Base-by-base conservation (phyloP, 2,797 vertebrate genomes). In the Pelochelys cantorii region DNA sequence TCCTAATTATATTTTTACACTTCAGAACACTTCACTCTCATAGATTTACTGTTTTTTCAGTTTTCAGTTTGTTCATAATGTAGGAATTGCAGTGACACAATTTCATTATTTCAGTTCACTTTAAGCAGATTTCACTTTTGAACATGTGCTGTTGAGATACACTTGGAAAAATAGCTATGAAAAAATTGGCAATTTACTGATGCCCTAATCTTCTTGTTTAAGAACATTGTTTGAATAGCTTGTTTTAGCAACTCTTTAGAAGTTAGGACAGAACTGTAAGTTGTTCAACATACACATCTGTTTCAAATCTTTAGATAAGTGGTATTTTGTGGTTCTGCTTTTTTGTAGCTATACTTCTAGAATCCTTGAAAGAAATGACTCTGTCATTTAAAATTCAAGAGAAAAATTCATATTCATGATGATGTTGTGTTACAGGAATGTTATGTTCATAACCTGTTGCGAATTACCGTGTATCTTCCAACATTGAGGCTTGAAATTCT, bases 381-480 rank as follows among this genome's bases (percentile, higher is more conserved):
- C 22, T 88, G 77, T 37, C 31, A 57, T 18, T 88, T 92, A 86
- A 52, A 2, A 2, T 0, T 79, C 82, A 75, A 7, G 80, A 23
- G 17, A 17, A 68, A 54, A 15, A 31, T 53, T 22, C 85, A 31
- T 17, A 3, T 2, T 82, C 52, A 93, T 88, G 71, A 83, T 94
- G 14, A 88, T 87, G 94, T 92, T 93, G 29, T 96, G 71, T 96
- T 95, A 12, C 83, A 99, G 99, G 99, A 99, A 95, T 99, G 99
- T 96, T 99, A 99, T 1, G 98, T 99, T 81, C 99, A 99, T 97
- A 99, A 99, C 96, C 96, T 99, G 60, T 97, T 99, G 31, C 98
- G 98, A 89, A 97, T 99, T 89, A 98, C 98, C 0, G 97, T 98
- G 2, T 99, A 99, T 96, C 97, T 99, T 75, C 99, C 99, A 4